Percentiles rank a stretch among this genome's conserved stretches.
Conservation (phyloP, 2,797 vertebrate species). For the Sphenodon punctatus region DNA sequence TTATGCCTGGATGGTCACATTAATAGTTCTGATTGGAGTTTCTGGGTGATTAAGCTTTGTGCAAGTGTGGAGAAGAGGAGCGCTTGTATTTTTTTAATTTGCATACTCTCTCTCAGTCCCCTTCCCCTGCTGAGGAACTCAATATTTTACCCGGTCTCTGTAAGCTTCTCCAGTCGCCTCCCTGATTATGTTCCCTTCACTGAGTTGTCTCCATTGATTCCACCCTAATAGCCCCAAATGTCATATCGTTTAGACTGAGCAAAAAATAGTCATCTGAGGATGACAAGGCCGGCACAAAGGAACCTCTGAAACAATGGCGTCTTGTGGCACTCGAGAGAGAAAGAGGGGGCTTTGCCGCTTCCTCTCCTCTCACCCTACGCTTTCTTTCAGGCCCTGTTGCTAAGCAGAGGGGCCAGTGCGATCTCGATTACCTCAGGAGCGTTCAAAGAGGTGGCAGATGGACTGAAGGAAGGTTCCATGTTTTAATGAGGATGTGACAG, state of each 20-base stretch:
- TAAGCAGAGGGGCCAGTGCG: not conserved
- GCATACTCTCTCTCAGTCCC: not conserved
- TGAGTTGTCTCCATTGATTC: not conserved
- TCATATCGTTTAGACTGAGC: rapidly evolving
- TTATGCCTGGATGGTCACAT: constrained; percentile 66
- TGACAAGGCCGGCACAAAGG: not conserved
- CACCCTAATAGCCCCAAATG: not conserved
- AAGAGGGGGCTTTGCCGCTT: rapidly evolving
- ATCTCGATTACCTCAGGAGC: not conserved
- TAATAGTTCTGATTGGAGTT: constrained; percentile 68
- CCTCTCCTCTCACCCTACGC: not conserved
- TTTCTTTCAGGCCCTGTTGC: not conserved
- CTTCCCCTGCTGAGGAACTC: not conserved
- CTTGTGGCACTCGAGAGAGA: not conserved
- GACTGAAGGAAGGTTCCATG: not conserved
- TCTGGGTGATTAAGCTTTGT: constrained; percentile 53
- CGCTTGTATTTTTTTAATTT: constrained; percentile 12
- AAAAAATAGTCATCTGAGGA: not conserved
- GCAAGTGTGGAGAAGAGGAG: constrained; percentile 8
- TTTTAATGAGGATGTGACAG: not conserved
- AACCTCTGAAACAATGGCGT: not conserved
- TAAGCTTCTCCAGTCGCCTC: not conserved
- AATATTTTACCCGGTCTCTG: not conserved
- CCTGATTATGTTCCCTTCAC: rapidly evolving
- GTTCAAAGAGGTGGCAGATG: not conserved